Evolutionary conservation across 2,113 vertebrate genomes (phyloP), one percentile per base, ranked within the genome.

Genomic region (Chaetodon auriga): DNA sequence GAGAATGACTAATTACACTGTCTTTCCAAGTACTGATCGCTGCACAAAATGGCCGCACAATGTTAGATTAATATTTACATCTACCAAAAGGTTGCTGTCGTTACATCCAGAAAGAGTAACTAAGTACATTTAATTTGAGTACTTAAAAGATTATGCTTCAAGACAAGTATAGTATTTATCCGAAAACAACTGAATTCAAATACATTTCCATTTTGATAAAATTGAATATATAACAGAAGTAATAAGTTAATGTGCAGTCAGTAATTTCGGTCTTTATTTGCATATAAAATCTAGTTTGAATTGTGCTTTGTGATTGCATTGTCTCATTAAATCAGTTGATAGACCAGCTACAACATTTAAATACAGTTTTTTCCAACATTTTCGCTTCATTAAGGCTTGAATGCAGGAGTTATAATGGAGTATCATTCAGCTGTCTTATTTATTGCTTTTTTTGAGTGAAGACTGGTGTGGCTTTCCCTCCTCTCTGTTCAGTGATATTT

Each of bases 331-430:
- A 41, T 45, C 18, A 36, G 69, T 69, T 83, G 68, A 71, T 61
- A 75, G 69, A 63, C 73, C 78, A 86, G 81, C 69, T 75, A 66
- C 60, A 84, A 82, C 75, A 58, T 58, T 80, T 43, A 78, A 68
- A 85, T 45, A 45, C 1, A 4, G 19, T 7, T 30, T 57, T 57
- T 13, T 57, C 4, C 4, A 4, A 23, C 10, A 12, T 6, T 62
- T 6, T 62, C 18, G 21, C 41, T 38, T 54, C 4, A 41, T 2
- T 66, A 16, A 21, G 16, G 53, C 57, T 60, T 71, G 19, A 36
- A 46, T 55, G 36, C 38, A 48, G 30, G 21, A 43, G 4, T 66
- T 53, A 5, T 23, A 49, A 68, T 49, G 21, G n/a, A 49, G 35
- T 41, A n/a, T 41, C 7, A n/a, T n/a, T n/a, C n/a, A n/a, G n/a